Conservation (phyloP, 2,113 vertebrate genomes). For the Gyps fulvus region DNA sequence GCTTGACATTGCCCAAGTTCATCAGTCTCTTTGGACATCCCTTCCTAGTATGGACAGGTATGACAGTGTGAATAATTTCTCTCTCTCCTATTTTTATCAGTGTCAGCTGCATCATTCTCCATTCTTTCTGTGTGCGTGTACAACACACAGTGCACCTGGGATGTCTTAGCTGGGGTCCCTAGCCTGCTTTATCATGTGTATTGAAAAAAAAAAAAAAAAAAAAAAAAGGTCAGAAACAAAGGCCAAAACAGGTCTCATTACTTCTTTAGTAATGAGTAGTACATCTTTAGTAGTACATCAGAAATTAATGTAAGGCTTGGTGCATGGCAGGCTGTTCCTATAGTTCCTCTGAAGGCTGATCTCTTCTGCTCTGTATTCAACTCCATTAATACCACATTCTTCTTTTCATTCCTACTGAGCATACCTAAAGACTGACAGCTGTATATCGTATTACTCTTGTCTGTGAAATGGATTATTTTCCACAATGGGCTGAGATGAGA, state of each 20-base stretch:
- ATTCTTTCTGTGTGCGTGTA: neutral
- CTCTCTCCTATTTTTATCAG: neutral
- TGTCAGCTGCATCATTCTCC: neutral
- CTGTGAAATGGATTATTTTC: constrained; percentile 44
- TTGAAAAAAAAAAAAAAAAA: neutral
- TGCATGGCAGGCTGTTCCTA: neutral
- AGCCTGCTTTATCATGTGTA: neutral
- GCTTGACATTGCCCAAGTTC: neutral
- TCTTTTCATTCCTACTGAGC: constrained; percentile 27
- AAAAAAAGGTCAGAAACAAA: neutral
- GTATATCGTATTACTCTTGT: neutral
- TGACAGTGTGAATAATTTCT: neutral
- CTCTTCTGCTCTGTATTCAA: constrained; percentile 25
- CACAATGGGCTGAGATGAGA: constrained; percentile 12
- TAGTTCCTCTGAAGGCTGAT: neutral
- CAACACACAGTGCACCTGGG: neutral
- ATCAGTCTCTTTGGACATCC: neutral
- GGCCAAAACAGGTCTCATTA: neutral
- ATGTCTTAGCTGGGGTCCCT: neutral
- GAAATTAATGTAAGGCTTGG: neutral
- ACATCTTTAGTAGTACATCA: neutral
- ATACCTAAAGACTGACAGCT: constrained; percentile 41
- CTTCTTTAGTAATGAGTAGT: neutral
- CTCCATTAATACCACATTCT: neutral
- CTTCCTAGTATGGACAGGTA: neutral